Base-by-base conservation (phyloP, 2,113 vertebrate species). In the Neogobius melanostomus region DNA sequence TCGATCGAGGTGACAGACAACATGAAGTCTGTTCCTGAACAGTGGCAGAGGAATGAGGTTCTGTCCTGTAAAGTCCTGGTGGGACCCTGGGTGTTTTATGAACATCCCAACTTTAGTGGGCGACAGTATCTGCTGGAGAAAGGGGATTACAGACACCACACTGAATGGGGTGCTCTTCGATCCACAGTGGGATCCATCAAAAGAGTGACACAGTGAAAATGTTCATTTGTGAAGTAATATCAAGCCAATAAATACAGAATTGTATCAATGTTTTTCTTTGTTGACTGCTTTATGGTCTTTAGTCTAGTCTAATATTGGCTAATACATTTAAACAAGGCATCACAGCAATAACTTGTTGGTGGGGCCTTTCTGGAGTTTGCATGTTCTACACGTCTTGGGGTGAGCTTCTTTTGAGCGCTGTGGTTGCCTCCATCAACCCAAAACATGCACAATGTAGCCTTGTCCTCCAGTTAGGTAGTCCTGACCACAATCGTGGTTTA, bases 121-220 rank as follows among this genome's bases (percentile, higher is more conserved):
- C 82, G 85, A 3, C 88, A 91, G 85, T 90, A 87, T 66, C 82
- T 90, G 68, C 70, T 91, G 72, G 87, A 88, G 81, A 84, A 75
- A 68, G 86, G 88, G 0, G 88, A 87, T 11, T 91, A 85, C 68
- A 69, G 17, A 1, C 63, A 81, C 51, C 75, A 63, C 68, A 76
- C 69, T 0, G 75, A 80, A 61, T 91, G 89, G 89, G 85, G 85
- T 10, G 85, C 85, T 36, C 48, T 61, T 5, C 80, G 54, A 8
- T 52, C 82, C 0, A n/a, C 12, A 0, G 79, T 86, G 57, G 82
- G 72, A 67, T 86, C 85, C 52, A 72, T 84, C 69, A 84, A 36
- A 53, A 74, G 14, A 28, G 77, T 87, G 51, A 14, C 56, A n/a
- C 42, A 77, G 76, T 45, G 43, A 44, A 45, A 74, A 73, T 46